Percentiles rank a stretch among this genome's conserved stretches.
These are phyloP conservation scores for Scrobipalpa atriplicella DNA, from an alignment of 2,888 invertebrate genomes.

Conservation along the genomic window DNA sequence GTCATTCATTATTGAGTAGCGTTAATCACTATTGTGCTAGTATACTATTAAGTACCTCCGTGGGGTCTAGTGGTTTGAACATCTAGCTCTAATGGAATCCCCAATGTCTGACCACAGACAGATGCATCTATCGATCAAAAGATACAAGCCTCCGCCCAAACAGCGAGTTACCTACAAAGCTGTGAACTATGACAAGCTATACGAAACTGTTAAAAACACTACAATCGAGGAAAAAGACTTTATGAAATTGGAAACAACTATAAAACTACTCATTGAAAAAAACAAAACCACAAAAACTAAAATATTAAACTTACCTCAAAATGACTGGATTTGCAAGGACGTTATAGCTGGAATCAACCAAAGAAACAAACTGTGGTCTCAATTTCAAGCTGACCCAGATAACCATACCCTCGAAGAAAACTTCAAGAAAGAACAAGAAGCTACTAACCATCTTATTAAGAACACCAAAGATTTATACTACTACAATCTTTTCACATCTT, in stretches of 20 bases:
- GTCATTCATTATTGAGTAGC: no score
- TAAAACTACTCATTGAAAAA: neutral
- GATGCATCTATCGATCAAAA: conserved; percentile 2
- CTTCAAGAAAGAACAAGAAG: conserved; percentile 2
- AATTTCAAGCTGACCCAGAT: neutral
- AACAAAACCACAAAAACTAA: conserved; percentile 27
- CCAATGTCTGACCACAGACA: conserved; percentile 20
- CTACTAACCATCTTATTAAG: conserved; percentile 10
- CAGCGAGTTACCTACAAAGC: no score
- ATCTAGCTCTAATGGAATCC: conserved; percentile 14
- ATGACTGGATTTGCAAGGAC: conserved; percentile 28
- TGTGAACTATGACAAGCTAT: no score
- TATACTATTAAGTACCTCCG: no score
- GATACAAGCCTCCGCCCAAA: conserved; percentile 7
- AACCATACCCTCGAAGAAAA: conserved; percentile 4
- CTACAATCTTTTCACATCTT: no score
- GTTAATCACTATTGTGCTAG: no score
- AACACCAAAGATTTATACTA: conserved; percentile 24
- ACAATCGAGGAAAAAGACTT: neutral
- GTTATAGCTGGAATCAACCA: neutral
- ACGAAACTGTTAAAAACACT: no score
- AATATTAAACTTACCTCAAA: no score
- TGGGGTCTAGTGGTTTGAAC: no score
- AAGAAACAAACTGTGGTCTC: conserved; percentile 22
- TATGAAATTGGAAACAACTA: neutral